A percentile compares a stretch with the other conserved stretches of the same genome.
Conservation (phyloP, 1,140 invertebrate species). For the Proales similis region DNA sequence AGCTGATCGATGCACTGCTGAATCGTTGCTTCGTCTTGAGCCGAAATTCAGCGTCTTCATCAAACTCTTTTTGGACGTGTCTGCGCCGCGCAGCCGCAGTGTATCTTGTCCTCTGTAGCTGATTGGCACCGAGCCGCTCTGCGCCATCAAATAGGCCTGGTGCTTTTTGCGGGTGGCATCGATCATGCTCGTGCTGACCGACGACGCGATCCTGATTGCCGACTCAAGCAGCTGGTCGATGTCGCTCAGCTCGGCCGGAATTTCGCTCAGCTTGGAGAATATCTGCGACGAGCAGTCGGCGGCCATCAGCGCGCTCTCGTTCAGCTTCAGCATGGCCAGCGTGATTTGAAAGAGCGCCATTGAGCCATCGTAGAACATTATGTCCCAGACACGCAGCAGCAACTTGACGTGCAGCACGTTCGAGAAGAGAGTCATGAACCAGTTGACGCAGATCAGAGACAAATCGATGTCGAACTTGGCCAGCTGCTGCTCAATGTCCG, state of each 20-base stretch:
- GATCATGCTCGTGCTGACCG: slow-evolving; percentile 50
- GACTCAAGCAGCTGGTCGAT: slow-evolving; percentile 70
- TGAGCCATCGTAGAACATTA: slow-evolving; percentile 85
- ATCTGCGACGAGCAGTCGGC: slow-evolving; percentile 74
- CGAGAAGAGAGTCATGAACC: slow-evolving; percentile 95
- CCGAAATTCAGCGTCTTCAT: too few species aligned
- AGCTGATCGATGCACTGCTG: too few species aligned
- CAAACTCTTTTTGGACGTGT: too few species aligned
- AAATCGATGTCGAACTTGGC: slow-evolving; percentile 86
- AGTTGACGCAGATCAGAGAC: slow-evolving; percentile 87
- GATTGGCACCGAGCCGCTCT: too few species aligned
- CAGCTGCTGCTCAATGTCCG: slow-evolving; percentile 77
- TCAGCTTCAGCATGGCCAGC: slow-evolving; percentile 85
- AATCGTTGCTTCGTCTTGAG: too few species aligned
- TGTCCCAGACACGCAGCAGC: slow-evolving; percentile 87
- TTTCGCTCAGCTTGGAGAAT: slow-evolving; percentile 88
- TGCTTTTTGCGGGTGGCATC: slow-evolving; percentile 82
- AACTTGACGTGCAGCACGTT: slow-evolving; percentile 96
- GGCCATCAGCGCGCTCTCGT: slow-evolving; percentile 52
- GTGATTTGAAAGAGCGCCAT: slow-evolving; percentile 92
- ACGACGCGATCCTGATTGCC: slow-evolving; percentile 39
- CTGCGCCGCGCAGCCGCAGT: too few species aligned
- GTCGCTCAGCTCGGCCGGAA: slow-evolving; percentile 83
- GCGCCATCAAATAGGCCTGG: slow-evolving; percentile 88
- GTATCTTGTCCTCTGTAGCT: too few species aligned